Percentiles rank a stretch among this genome's conserved stretches.
Conservation (phyloP, 2,797 vertebrate genomes). For the Rhinophrynus dorsalis region DNA sequence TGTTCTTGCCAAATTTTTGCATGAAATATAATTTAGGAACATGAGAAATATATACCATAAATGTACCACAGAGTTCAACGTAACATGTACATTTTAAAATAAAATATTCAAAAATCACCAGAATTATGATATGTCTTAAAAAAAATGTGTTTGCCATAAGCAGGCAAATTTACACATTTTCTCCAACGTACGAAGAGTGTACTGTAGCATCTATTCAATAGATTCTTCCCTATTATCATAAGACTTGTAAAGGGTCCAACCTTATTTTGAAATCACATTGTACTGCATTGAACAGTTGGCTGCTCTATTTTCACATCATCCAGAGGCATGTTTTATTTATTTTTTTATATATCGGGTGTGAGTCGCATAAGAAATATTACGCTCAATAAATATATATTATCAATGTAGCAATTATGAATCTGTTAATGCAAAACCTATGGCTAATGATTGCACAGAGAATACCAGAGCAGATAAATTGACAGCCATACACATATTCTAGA, state of each 20-base stretch:
- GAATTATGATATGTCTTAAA: conserved; percentile 8
- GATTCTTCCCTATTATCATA: conserved; percentile 20
- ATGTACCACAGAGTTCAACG: background rate
- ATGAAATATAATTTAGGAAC: background rate
- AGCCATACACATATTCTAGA: too few relatives aligned
- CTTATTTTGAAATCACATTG: conserved; percentile 35
- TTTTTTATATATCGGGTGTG: background rate
- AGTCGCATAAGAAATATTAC: too few relatives aligned
- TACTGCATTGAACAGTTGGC: conserved; percentile 21
- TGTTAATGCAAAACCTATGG: too few relatives aligned
- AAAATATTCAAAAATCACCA: background rate
- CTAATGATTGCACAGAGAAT: too few relatives aligned
- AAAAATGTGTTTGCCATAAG: conserved; percentile 1
- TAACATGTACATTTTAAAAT: background rate
- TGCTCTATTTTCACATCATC: conserved; percentile 6
- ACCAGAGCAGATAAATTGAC: too few relatives aligned
- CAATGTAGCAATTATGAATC: too few relatives aligned
- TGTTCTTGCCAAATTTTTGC: background rate
- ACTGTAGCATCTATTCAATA: conserved; percentile 29
- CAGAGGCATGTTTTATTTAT: conserved; percentile 3
- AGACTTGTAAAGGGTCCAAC: conserved; percentile 9
- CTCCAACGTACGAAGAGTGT: conserved; percentile 18
- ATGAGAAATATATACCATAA: background rate
- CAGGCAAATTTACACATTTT: conserved; percentile 33
- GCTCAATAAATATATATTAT: too few relatives aligned